phyloP scores from a whole-genome alignment of 2,113 vertebrate genomes.

The Thunnus thynnus region DNA sequence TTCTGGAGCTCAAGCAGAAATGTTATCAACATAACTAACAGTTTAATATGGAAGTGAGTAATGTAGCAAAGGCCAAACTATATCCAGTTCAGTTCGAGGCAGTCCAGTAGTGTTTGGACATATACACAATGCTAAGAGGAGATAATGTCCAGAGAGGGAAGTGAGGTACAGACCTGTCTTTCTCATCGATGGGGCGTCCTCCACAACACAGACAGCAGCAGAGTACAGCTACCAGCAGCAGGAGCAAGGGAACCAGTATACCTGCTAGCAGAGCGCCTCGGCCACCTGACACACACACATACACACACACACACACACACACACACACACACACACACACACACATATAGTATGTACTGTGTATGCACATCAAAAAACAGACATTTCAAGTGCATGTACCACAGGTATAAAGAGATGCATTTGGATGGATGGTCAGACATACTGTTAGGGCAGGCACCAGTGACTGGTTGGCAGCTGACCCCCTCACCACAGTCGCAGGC shows the following conservation, averaged over 20 bases:
- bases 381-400: background rate
- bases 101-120: background rate
- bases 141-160: background rate
- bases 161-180: slow-evolving; percentile 86
- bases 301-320: slow-evolving; percentile 13
- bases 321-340: slow-evolving; percentile 24
- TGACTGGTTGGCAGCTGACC: slow-evolving; percentile 82
- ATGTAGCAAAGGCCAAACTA: background rate
- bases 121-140: background rate
- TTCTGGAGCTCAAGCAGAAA: too few species aligned
- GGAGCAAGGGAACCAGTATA: slow-evolving; percentile 84
- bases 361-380: background rate
- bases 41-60: too few species aligned
- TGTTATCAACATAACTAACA: too few species aligned
- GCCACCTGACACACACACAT: slow-evolving; percentile 73
- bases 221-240: slow-evolving; percentile 87
- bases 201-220: slow-evolving; percentile 89
- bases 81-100: background rate
- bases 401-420: background rate
- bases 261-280: slow-evolving; percentile 81
- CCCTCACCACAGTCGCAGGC: slow-evolving; percentile 86
- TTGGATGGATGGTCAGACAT: slow-evolving; percentile 52
- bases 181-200: slow-evolving; percentile 74
- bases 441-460: slow-evolving; percentile 90
- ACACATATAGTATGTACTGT: background rate